Evolutionary conservation across 1,140 invertebrate species (phyloP), one percentile per base, ranked within the genome.

Genomic region (Leptoteleia sp.): DNA sequence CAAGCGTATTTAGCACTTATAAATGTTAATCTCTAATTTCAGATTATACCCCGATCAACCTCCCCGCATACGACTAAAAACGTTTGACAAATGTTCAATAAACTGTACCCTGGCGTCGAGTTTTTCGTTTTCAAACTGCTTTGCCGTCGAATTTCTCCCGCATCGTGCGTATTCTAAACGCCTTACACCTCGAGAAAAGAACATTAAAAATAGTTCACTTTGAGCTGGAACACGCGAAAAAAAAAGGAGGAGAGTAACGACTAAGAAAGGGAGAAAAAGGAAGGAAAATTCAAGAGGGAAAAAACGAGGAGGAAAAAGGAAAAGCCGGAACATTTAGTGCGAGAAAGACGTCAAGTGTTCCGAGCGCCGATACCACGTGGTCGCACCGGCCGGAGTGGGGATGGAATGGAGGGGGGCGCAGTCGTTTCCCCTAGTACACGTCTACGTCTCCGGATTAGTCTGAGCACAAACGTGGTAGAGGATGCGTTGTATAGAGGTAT

Each of bases 401-500:
- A 37, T 37, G 12, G 8, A 42, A 57, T 68, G 79, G 55, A 59
- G 61, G 55, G 62, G 57, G 37, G 5, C 11, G 16, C 12, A 11
- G n/a, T 12, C 37, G 16, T 27, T 81, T 80, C 76, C 78, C 80
- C 79, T 79, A n/a, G n/a, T 3, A 43, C 55, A 79, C 77, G 81
- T 19, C 67, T 40, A n/a, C 57, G 65, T 45, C 52, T 29, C 52
- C 11, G 64, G 59, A 62, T 88, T 83, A 89, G 88, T 89, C 81
- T 79, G 84, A 83, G 83, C 79, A 79, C 82, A 80, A 84, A 80
- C 86, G 83, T 79, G 65, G 82, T 47, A 27, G 65, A 55, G 83
- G 64, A 61, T 65, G 71, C 59, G 65, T 75, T 61, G 54, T 16
- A 42, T n/a, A 16, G 11, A 38, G 50, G 9, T 0, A 64, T 6